Base-by-base conservation (phyloP, 2,888 invertebrate genomes). In the Nomada hirtipes region DNA sequence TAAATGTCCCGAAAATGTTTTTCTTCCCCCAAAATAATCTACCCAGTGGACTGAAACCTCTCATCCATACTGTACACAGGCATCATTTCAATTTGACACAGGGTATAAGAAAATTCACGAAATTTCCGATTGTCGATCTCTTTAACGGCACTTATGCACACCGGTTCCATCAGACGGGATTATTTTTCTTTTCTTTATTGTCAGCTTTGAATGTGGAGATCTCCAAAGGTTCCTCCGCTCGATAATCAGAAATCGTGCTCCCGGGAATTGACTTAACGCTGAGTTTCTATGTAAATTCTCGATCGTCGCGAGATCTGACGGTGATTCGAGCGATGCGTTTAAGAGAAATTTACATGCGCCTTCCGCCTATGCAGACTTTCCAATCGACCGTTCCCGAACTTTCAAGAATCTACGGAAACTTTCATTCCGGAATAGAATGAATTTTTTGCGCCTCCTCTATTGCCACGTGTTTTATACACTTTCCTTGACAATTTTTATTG, bases 211-310 rank as follows among this genome's bases (percentile, higher is more conserved):
- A 83, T 78, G 67, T 76, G 65, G 69, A 68, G 78, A 76, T 72
- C 63, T 29, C 52, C 72, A 67, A 74, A 84, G 84, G 84, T 86
- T 89, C 86, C 86, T 83, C 80, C 80, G 75, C 64, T 59, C 70
- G 79, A 79, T 85, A 81, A 81, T 11, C 76, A 73, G 63, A 71
- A 82, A 84, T 80, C 77, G 63, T 70, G 73, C 80, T 55, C 77
- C 61, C 42, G 77, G 79, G 83, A 86, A 88, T 86, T 86, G 88
- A 90, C 88, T 90, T 89, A 88, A 86, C 85, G 78, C 83, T 63
- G 83, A 89, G 86, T 88, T 90, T 90, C 88, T 86, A 90, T 90
- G 91, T 86, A 90, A 91, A 91, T 90, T 60, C 61, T 63, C 61
- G 65, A 52, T 61, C 73, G 79, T 63, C 76, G 57, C 47, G 52